Conservation (phyloP, 1,140 invertebrate genomes). For the Musca domestica region DNA sequence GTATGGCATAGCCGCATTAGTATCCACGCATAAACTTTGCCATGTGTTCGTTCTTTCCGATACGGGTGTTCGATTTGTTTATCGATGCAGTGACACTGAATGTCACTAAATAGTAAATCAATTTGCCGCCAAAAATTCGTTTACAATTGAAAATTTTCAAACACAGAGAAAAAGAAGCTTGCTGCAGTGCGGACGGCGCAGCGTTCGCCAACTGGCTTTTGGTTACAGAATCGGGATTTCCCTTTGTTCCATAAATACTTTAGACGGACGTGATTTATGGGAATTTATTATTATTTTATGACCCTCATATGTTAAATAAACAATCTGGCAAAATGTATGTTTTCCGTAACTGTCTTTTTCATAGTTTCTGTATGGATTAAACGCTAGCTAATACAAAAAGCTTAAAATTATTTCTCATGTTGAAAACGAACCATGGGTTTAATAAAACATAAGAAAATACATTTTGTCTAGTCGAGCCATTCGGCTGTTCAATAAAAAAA, state of each 20-base stretch:
- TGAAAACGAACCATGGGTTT: too few relatives aligned
- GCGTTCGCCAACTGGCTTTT: neutral
- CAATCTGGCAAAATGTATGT: neutral
- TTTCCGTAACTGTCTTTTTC: too few relatives aligned
- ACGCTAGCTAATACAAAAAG: too few relatives aligned
- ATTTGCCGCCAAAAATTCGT: conserved; percentile 14
- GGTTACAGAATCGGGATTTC: neutral
- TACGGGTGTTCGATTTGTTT: neutral
- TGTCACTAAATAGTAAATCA: conserved; percentile 21
- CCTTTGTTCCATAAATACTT: neutral
- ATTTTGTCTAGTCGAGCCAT: too few relatives aligned
- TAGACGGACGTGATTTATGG: neutral
- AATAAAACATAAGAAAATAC: too few relatives aligned
- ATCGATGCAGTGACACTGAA: conserved; percentile 18
- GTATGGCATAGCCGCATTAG: neutral
- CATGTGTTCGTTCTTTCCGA: neutral
- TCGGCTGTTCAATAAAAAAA: too few relatives aligned
- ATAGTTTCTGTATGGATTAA: too few relatives aligned
- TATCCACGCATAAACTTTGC: too few relatives aligned
- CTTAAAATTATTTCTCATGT: too few relatives aligned
- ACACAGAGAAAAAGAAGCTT: neutral
- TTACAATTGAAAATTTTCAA: conserved; percentile 14
- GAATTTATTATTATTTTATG: conserved; percentile 11
- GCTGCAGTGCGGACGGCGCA: neutral
- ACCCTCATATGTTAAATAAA: conserved; percentile 6